Evolutionary conservation across 2,797 vertebrate genomes (phyloP).

Genomic region (Dendrocincla fuliginosa): DNA sequence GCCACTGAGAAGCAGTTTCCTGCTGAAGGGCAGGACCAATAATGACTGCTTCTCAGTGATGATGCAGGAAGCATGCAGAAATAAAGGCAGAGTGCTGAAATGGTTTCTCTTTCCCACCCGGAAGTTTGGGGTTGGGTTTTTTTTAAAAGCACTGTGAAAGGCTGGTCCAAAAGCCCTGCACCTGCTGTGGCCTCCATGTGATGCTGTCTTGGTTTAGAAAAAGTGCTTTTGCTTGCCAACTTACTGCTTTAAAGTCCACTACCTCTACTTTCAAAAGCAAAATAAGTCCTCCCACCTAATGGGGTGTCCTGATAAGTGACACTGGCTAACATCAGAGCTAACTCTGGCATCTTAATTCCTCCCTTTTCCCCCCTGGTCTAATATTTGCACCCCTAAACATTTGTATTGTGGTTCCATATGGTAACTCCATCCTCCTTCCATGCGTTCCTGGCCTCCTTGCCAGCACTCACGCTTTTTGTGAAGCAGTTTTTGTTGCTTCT

Average conservation of each 20-base stretch:
- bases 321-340: neutral
- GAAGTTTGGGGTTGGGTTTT: neutral
- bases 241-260: neutral
- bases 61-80: rapidly evolving
- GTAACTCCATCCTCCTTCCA: rapidly evolving
- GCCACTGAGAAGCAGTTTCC: neutral
- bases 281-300: neutral
- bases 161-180: neutral
- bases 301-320: neutral
- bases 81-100: neutral
- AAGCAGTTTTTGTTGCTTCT: neutral
- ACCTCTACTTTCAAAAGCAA: neutral
- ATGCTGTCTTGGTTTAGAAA: neutral
- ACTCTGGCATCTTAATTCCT: neutral
- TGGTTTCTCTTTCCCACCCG: neutral
- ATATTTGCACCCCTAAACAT: rapidly evolving
- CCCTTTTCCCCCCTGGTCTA: neutral
- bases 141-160: neutral
- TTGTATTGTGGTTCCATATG: rapidly evolving
- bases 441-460: neutral
- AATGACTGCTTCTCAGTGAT: rapidly evolving
- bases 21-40: rapidly evolving
- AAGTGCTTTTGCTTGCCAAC: neutral
- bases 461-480: neutral
- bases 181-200: rapidly evolving